phyloP scores from a whole-genome alignment of 1,140 invertebrate species.

The Philotrypesis tridentata region DNA sequence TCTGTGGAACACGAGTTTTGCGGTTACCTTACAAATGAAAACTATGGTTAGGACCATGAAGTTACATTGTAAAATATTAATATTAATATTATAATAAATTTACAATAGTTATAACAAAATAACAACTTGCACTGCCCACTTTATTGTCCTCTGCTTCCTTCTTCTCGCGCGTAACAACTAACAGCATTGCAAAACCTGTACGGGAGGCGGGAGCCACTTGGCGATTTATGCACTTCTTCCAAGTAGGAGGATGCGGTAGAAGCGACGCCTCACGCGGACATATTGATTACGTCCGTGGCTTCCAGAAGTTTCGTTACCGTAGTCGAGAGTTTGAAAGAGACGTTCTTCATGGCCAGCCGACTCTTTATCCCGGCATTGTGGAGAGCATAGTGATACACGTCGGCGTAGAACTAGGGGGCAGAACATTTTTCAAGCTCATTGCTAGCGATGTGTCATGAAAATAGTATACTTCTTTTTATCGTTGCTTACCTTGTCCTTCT shows the following conservation, averaged over 20 bases:
- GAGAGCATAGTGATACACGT: constrained; percentile 78
- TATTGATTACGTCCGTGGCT: constrained; percentile 68
- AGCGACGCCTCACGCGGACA: constrained; percentile 70
- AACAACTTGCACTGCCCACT: background rate
- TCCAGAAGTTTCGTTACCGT: constrained; percentile 66
- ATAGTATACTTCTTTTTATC: background rate
- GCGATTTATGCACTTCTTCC: no score
- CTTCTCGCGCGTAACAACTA: no score
- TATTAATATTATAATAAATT: constrained; percentile 53
- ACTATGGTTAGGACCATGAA: constrained; percentile 50
- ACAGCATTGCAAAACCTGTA: no score
- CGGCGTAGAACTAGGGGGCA: constrained; percentile 79
- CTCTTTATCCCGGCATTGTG: constrained; percentile 68
- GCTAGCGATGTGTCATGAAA: no score
- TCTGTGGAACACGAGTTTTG: constrained; percentile 47
- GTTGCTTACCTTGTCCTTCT: constrained; percentile 70
- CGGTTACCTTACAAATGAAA: constrained; percentile 48
- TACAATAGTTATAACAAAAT: constrained; percentile 54
- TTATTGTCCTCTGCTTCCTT: constrained; percentile 4
- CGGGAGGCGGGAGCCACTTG: no score
- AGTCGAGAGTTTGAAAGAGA: constrained; percentile 66
- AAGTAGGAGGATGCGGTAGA: no score
- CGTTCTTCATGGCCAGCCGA: constrained; percentile 62
- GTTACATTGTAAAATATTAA: constrained; percentile 50
- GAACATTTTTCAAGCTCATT: no score